Conservation (phyloP, 2,888 invertebrate genomes). For the Mactromeris polynyma region DNA sequence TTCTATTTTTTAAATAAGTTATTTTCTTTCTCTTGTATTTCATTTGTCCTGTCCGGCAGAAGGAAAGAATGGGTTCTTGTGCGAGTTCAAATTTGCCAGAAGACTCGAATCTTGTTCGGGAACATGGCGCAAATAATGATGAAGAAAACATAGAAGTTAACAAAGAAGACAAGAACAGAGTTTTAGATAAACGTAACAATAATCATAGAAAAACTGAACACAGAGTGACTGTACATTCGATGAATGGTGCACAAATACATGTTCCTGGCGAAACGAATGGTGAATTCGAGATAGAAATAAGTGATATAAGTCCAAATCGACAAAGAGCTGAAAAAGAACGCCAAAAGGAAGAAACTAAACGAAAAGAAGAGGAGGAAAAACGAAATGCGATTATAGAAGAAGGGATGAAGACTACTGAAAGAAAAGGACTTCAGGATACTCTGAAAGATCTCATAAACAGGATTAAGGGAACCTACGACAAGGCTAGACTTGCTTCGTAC, state of each 20-base stretch:
- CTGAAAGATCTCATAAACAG: background rate
- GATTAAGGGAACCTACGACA: background rate
- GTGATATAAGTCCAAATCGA: background rate
- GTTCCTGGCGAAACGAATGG: background rate
- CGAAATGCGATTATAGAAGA: background rate
- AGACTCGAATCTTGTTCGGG: background rate
- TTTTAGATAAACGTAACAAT: background rate
- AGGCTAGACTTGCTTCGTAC: background rate
- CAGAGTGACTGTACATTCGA: background rate
- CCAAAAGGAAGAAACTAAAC: background rate
- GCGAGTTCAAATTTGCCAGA: background rate
- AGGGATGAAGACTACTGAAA: background rate
- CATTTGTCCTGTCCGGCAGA: background rate
- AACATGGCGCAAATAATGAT: background rate
- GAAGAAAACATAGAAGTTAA: background rate
- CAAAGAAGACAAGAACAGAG: background rate
- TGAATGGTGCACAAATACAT: background rate
- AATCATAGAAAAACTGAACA: background rate
- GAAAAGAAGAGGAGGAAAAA: background rate
- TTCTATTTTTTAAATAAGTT: background rate
- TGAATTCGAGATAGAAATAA: background rate
- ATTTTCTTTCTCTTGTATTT: constrained; percentile 5
- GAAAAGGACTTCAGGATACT: background rate
- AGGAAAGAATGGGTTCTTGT: background rate
- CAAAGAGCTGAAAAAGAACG: background rate